Percentiles rank a stretch among this genome's conserved stretches.
These are phyloP conservation scores for Tachina grossa DNA, from an alignment of 2,888 invertebrate species.

Conservation along the genomic window DNA sequence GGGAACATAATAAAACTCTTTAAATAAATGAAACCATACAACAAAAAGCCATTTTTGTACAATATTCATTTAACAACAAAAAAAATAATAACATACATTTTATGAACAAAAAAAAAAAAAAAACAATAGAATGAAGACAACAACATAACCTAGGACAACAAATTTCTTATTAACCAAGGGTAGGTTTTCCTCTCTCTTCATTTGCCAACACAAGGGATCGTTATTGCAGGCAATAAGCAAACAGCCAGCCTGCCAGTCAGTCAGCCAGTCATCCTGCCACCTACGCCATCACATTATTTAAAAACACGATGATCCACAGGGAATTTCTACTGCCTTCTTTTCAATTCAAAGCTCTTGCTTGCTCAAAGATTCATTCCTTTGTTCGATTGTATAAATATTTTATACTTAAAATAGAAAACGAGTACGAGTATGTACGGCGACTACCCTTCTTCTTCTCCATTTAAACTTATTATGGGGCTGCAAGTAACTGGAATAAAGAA, in stretches of 20 bases:
- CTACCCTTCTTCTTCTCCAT: constrained; percentile 60
- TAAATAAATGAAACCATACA: constrained; percentile 70
- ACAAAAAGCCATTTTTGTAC: constrained; percentile 53
- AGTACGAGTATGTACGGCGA: neutral
- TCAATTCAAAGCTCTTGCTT: constrained; percentile 19
- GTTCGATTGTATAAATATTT: constrained; percentile 33
- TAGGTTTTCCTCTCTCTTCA: constrained; percentile 63
- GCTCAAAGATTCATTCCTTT: constrained; percentile 54
- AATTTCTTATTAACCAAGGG: constrained; percentile 73
- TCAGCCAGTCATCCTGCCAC: neutral
- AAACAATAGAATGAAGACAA: constrained; percentile 32
- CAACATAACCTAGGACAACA: constrained; percentile 74
- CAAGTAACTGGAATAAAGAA: constrained; percentile 26
- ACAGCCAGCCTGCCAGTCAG: neutral
- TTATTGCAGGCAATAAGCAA: constrained; percentile 26
- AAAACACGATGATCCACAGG: constrained; percentile 57
- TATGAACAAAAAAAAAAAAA: constrained; percentile 44
- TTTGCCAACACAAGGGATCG: constrained; percentile 26
- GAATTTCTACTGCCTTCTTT: constrained; percentile 56
- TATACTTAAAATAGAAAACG: constrained; percentile 30
- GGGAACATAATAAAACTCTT: constrained; percentile 70
- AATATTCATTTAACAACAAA: constrained; percentile 17
- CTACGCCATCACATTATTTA: constrained; percentile 36
- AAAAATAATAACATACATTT: constrained; percentile 9
- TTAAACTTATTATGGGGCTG: constrained; percentile 50